Conservation (phyloP, 2,113 vertebrate species). For the Uria lomvia region DNA sequence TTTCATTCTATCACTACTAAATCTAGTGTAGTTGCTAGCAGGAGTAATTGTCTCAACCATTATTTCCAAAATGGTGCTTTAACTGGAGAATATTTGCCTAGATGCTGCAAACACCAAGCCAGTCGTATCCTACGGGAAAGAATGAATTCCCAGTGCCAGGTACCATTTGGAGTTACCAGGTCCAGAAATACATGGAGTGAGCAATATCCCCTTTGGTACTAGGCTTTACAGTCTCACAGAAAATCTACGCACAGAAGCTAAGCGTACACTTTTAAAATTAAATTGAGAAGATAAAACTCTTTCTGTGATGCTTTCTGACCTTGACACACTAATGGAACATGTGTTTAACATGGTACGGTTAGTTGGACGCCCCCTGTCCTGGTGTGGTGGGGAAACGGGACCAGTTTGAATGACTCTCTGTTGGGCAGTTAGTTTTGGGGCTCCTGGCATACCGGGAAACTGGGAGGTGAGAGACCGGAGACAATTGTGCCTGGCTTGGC, state of each 20-base stretch:
- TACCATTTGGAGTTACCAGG: constrained; percentile 8
- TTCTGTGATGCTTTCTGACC: not conserved
- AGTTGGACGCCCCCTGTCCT: not conserved
- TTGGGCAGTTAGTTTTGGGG: not conserved
- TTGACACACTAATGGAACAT: not conserved
- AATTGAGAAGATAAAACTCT: not conserved
- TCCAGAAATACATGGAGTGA: not conserved
- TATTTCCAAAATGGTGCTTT: not conserved
- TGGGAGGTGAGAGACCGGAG: not conserved
- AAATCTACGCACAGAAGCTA: not conserved
- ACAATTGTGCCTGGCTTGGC: not conserved
- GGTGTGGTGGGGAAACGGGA: not conserved
- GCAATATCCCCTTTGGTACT: not conserved
- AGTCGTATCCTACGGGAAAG: constrained; percentile 23
- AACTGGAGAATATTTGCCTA: not conserved
- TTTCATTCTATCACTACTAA: not conserved
- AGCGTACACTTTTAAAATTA: not conserved
- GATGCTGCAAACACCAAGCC: constrained; percentile 27
- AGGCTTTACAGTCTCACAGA: not conserved
- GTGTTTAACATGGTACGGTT: not conserved
- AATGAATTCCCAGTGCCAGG: constrained; percentile 47
- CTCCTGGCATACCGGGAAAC: not conserved
- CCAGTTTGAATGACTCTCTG: not conserved
- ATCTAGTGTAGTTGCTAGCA: not conserved
- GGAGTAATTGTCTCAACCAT: not conserved